Evolutionary conservation across 2,797 vertebrate genomes (phyloP).

Genomic region (Mormyrus hasselquistii): DNA sequence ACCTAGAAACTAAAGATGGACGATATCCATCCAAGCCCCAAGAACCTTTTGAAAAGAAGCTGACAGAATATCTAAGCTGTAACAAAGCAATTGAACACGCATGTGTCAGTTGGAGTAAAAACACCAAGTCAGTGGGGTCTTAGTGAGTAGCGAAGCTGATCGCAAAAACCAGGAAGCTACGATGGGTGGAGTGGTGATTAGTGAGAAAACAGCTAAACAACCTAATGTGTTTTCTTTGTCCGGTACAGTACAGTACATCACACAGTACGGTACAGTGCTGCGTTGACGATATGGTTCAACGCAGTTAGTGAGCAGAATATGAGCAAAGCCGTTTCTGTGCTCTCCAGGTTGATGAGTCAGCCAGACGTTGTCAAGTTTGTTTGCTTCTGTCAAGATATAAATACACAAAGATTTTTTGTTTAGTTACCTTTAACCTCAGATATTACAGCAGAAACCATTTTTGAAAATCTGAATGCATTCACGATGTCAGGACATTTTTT

Average conservation of each 20-base stretch:
- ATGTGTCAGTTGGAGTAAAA: background rate
- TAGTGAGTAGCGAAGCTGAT: background rate
- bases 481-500: background rate
- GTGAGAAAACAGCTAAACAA: background rate
- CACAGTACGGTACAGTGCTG: background rate
- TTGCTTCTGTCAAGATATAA: background rate
- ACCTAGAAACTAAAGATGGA: background rate
- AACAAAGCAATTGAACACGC: background rate
- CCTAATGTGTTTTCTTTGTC: background rate
- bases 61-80: background rate
- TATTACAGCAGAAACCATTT: background rate
- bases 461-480: background rate
- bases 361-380: background rate
- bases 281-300: background rate
- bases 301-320: background rate
- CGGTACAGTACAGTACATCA: background rate
- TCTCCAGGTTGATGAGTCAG: background rate
- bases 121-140: background rate
- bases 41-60: background rate
- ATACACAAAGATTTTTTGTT: background rate
- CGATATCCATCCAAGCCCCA: background rate
- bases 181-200: background rate
- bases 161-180: background rate
- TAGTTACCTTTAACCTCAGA: background rate
- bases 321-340: background rate